Conservation (phyloP, 1,140 invertebrate genomes). For the Hypsibius dujardini region DNA sequence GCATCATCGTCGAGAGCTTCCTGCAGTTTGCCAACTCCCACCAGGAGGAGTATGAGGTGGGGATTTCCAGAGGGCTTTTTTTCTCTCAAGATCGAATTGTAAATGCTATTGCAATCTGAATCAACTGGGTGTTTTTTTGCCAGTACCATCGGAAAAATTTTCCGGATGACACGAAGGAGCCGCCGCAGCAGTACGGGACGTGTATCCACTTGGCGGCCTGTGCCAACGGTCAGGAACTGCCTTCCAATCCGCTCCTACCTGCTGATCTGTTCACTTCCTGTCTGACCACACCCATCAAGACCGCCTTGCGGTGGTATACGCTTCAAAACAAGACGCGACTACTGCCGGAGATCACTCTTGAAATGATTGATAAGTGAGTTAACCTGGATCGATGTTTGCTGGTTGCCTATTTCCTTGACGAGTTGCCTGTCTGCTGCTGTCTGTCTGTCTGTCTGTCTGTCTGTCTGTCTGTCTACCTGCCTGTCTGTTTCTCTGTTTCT, state of each 20-base stretch:
- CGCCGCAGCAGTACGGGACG: constrained; percentile 45
- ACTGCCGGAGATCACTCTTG: constrained; percentile 56
- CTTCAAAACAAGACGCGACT: constrained; percentile 64
- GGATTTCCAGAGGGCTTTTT: constrained; percentile 15
- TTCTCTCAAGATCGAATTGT: background rate
- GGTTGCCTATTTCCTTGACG: constrained; percentile 21
- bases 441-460: too few relatives aligned
- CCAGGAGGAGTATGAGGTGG: constrained; percentile 62
- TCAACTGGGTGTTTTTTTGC: background rate
- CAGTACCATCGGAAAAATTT: constrained; percentile 1
- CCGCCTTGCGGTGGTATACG: constrained; percentile 66
- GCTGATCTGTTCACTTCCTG: constrained; percentile 96
- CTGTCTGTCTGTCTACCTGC: too few relatives aligned
- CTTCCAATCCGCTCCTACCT: constrained; percentile 93
- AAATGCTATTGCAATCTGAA: background rate
- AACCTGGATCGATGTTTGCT: constrained; percentile 1
- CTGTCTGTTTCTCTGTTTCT: too few relatives aligned
- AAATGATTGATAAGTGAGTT: constrained; percentile 70
- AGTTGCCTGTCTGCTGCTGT: too few relatives aligned
- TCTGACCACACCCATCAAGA: constrained; percentile 92
- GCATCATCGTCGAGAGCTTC: constrained; percentile 81
- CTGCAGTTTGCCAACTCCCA: constrained; percentile 77
- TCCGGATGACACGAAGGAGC: background rate
- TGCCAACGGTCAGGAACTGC: constrained; percentile 68
- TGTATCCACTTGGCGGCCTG: constrained; percentile 94